Evolutionary conservation across 2,797 vertebrate species (phyloP).

Genomic region (Hipposideros larvatus): DNA sequence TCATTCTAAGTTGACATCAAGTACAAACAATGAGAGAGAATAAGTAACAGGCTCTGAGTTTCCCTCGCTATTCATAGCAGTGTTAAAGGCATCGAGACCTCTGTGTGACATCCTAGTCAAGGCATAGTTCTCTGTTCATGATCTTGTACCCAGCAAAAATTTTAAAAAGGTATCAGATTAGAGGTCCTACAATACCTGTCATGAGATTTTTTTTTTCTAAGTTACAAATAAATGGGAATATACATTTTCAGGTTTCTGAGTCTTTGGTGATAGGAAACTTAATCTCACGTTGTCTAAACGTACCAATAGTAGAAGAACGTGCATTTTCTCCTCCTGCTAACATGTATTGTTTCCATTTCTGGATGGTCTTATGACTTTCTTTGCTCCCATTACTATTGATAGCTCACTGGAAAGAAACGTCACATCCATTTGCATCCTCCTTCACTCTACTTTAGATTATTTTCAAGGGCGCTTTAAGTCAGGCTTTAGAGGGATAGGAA

Average conservation of each 20-base stretch:
- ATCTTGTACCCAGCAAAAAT: slow-evolving; percentile 42
- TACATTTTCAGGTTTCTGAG: slow-evolving; percentile 51
- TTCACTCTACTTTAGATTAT: neutral
- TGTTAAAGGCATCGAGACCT: neutral
- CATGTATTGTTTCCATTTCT: neutral
- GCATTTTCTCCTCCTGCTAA: neutral
- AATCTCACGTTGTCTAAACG: neutral
- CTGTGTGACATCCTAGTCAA: neutral
- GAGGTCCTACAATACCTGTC: neutral
- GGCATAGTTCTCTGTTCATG: slow-evolving; percentile 56
- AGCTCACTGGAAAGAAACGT: neutral
- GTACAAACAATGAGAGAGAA: slow-evolving; percentile 60
- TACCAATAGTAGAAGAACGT: neutral
- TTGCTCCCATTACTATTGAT: neutral
- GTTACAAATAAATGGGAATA: neutral
- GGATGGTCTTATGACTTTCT: neutral
- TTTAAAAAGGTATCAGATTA: neutral
- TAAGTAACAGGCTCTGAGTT: slow-evolving; percentile 52
- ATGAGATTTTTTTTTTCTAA: neutral
- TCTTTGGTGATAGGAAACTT: slow-evolving; percentile 29
- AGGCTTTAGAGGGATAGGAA: neutral
- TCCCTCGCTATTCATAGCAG: slow-evolving; percentile 62
- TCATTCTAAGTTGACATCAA: slow-evolving; percentile 67
- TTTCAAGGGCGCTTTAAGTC: neutral
- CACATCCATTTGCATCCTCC: neutral